phyloP scores from a whole-genome alignment of 2,888 invertebrate genomes.

The Drosophila kanekoi region DNA sequence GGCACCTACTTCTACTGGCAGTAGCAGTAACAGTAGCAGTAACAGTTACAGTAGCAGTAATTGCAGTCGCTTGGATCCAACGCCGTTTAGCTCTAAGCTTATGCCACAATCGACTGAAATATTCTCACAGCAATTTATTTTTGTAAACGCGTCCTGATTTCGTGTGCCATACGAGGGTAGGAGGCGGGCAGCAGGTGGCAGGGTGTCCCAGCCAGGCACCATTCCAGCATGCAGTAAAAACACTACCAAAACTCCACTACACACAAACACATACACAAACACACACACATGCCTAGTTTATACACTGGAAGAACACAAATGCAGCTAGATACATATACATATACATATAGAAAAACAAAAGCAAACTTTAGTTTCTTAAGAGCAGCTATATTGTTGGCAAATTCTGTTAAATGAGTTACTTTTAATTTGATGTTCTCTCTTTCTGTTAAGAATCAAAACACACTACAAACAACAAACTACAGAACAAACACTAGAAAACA shows the following conservation, averaged over 20 bases:
- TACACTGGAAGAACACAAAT: constrained; percentile 47
- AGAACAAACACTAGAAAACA: constrained; percentile 56
- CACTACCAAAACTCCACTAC: constrained; percentile 46
- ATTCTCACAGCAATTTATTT: constrained; percentile 65
- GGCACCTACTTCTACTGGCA: constrained; percentile 61
- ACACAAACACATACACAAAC: constrained; percentile 34
- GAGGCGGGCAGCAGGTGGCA: constrained; percentile 7
- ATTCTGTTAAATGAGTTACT: constrained; percentile 70
- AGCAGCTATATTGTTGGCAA: constrained; percentile 62
- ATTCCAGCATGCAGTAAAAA: constrained; percentile 56
- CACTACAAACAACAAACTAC: constrained; percentile 53
- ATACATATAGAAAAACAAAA: constrained; percentile 26
- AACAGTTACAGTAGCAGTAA: not conserved
- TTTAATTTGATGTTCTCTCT: constrained; percentile 45
- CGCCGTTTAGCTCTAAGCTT: constrained; percentile 48
- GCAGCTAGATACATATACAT: constrained; percentile 64
- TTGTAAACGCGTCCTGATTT: constrained; percentile 72
- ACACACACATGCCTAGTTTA: constrained; percentile 44
- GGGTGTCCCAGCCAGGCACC: constrained; percentile 33
- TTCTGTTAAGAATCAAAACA: constrained; percentile 45
- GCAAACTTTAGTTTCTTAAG: constrained; percentile 63
- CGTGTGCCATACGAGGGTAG: constrained; percentile 67
- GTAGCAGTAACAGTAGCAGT: constrained; percentile 2
- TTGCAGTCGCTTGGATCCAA: constrained; percentile 6
- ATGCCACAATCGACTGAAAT: constrained; percentile 60